A percentile compares a stretch with the other conserved stretches of the same genome.
phyloP scores from a whole-genome alignment of 2,888 invertebrate genomes.

The Barypeithes pellucidus region DNA sequence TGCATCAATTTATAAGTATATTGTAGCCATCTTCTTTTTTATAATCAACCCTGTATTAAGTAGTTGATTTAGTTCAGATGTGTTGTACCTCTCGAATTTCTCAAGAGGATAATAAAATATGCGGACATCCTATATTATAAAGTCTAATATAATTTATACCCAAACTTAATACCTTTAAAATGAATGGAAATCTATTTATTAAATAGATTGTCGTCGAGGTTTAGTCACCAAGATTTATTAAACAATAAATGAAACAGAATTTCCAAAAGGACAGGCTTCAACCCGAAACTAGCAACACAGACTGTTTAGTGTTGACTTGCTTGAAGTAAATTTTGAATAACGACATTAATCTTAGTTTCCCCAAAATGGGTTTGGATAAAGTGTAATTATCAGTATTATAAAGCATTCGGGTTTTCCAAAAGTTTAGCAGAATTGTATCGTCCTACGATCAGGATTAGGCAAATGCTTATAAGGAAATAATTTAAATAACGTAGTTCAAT shows the following conservation, averaged over 20 bases:
- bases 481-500: too few species aligned
- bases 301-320: constrained; percentile 23
- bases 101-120: background rate
- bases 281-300: constrained; percentile 22
- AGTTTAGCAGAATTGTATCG: constrained; percentile 3
- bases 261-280: constrained; percentile 13
- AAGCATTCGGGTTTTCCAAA: constrained; percentile 4
- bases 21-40: too few species aligned
- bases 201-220: constrained; percentile 9
- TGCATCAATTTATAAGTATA: too few species aligned
- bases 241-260: constrained; percentile 12
- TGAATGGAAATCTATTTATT: constrained; percentile 8
- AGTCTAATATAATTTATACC: background rate
- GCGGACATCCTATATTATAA: background rate
- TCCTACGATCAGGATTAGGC: too few species aligned
- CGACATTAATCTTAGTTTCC: constrained; percentile 15
- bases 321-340: constrained; percentile 14
- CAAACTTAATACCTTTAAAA: background rate
- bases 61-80: too few species aligned
- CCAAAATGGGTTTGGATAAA: constrained; percentile 7
- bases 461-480: too few species aligned
- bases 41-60: too few species aligned
- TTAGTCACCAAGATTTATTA: constrained; percentile 11
- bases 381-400: constrained; percentile 7
- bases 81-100: too few species aligned